A percentile compares a stretch with the other conserved stretches of the same genome.
phyloP scores from a whole-genome alignment of 2,113 vertebrate species.

The Engraulis encrasicolus region DNA sequence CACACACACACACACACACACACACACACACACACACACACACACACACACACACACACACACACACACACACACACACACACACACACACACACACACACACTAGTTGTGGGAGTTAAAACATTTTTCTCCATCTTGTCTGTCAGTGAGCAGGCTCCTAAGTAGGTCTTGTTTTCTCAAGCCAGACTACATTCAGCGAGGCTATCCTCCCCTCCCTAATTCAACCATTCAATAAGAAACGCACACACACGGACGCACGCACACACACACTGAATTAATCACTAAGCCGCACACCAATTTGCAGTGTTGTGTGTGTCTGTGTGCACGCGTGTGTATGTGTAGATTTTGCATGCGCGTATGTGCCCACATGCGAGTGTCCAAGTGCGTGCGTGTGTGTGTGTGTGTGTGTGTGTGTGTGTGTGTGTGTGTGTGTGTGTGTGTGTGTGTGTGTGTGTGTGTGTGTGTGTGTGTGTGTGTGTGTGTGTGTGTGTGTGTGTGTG shows the following conservation, averaged over 20 bases:
- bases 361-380: no score
- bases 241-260: no score
- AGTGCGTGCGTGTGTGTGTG: no score
- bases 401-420: neutral
- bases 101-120: no score
- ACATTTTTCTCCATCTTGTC: conserved; percentile 36
- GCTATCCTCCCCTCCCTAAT: neutral
- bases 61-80: no score
- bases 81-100: no score
- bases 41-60: no score
- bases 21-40: neutral
- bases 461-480: neutral
- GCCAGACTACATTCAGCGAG: neutral
- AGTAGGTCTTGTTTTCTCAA: conserved; percentile 62
- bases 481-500: conserved; percentile 1
- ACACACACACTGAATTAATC: no score
- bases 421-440: neutral
- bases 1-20: conserved; percentile 24
- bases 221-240: neutral
- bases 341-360: no score
- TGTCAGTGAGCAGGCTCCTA: conserved; percentile 58
- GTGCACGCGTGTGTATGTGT: no score
- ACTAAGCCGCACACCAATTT: no score
- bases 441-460: neutral
- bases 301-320: no score